Evolutionary conservation across 2,888 invertebrate species (phyloP), one percentile per base, ranked within the genome.

Genomic region (Galerucella calmariensis): DNA sequence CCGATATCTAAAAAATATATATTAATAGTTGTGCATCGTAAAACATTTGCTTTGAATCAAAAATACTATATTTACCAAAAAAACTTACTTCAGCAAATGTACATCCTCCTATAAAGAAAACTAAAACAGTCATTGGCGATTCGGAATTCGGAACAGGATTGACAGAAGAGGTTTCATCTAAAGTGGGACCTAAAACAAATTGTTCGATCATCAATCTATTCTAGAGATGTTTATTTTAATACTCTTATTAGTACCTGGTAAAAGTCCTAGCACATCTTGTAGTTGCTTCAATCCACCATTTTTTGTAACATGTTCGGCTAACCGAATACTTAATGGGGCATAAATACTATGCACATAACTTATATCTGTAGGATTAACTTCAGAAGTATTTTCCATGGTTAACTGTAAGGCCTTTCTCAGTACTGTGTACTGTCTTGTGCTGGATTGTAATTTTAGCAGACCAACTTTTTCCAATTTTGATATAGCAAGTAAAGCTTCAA

Each of bases 81-180:
- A 20, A 63, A 58, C 56, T 74, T 81, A 87, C 87, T 83, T 99
- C 99, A 1, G 98, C 96, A 88, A 94, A 97, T 0, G 99, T 99
- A 85, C 98, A 96, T 0, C 99, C 99, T 5, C 99, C 99, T 16
- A 99, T 93, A 85, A 98, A 98, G 87, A 98, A 97, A 0, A 99
- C 96, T 0, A 99, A 89, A 10, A 97, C 93, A 2, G 97, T 93
- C 79, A 90, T 90, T 0, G 93, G 91, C 56, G 90, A 90, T 80
- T 94, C 92, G 1, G 82, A 77, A 73, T 82, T 83, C 61, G 0
- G 88, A 83, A 79, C 69, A 53, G 71, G 0, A 87, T 88, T 71
- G 12, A 83, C 77, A 24, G 80, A 67, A 11, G 92, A 92, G 0
- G 91, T 90, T 81, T 92, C 92, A 82, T 93, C 93, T 48, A 93